A percentile compares a stretch with the other conserved stretches of the same genome.
Conservation (phyloP, 2,113 vertebrate species). For the Cololabis saira region DNA sequence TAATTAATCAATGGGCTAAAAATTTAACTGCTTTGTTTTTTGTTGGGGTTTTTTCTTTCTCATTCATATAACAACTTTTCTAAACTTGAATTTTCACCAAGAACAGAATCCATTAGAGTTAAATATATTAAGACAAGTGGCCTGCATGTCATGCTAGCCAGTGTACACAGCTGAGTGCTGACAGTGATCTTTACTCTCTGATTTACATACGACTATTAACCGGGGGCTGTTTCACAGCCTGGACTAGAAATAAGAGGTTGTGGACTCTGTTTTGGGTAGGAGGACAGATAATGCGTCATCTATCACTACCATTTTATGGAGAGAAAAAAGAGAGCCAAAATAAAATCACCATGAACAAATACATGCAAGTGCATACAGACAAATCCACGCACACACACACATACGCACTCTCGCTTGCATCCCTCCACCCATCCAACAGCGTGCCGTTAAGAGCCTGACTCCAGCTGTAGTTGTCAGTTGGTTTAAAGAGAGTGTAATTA, state of each 20-base stretch:
- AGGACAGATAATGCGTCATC: conserved; percentile 65
- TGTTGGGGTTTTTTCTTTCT: not conserved
- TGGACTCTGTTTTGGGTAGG: conserved; percentile 51
- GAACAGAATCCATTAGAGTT: conserved; percentile 36
- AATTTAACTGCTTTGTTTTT: not conserved
- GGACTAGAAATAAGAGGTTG: conserved; percentile 60
- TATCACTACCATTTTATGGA: conserved; percentile 63
- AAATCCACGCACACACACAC: conserved; percentile 22
- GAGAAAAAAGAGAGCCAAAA: conserved; percentile 45
- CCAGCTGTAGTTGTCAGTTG: conserved; percentile 94
- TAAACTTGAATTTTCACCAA: conserved; percentile 26
- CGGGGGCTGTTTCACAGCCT: conserved; percentile 63
- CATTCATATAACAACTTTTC: conserved; percentile 22
- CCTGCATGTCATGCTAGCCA: conserved; percentile 56
- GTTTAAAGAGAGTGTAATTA: conserved; percentile 95
- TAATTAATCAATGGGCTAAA: conserved; percentile 13
- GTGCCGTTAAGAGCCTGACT: conserved; percentile 86
- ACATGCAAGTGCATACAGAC: conserved; percentile 34
- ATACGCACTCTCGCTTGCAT: conserved; percentile 10
- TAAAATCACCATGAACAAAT: conserved; percentile 54
- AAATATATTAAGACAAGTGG: conserved; percentile 68
- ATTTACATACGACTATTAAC: conserved; percentile 76
- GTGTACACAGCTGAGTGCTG: conserved; percentile 72
- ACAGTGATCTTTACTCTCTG: conserved; percentile 71
- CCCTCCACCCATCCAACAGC: conserved; percentile 63